Base-by-base conservation (phyloP, 2,797 vertebrate species). In the Sylvilagus floridanus region DNA sequence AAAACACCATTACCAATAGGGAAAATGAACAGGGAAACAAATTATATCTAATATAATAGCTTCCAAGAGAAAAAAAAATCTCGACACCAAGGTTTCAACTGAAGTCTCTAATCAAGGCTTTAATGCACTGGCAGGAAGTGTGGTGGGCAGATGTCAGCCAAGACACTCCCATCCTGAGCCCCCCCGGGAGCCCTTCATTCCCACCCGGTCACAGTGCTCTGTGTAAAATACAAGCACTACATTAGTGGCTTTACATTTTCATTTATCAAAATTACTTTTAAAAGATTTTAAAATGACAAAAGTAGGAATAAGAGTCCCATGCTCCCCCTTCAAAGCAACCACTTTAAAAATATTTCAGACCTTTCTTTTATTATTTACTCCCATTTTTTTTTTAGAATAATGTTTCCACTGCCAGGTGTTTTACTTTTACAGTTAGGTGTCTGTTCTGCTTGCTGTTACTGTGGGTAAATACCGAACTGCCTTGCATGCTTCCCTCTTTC, bases 271-370 rank as follows among this genome's bases (percentile, higher is more conserved):
- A 50, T 47, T 47, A 47, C 6, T 37, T 66, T 54, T 50, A 66
- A 77, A 82, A 84, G 17, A 54, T 35, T 42, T 72, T 71, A 21
- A 92, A 93, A 90, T 42, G 37, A 79, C 50, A 65, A 79, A 73
- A 89, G 35, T 32, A 83, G 92, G 90, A 92, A 7, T 5, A 76
- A 78, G 8, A 71, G 2, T 24, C 12, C 5, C 28, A 35, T 10
- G 37, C 1, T 12, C 32, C 0, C 21, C 8, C 14, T 14, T 62
- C 22, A 72, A 92, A 66, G 35, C 50, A 68, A 72, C 30, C 32
- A 78, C 19, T 63, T 82, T 11, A 26, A 68, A 78, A 84, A 68
- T 32, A 63, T 54, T 86, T 88, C 26, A 54, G 2, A 88, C 11
- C 32, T 32, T 79, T 62, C 77, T 79, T 78, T 47, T 60, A 13